These are phyloP conservation scores for Charaxes varanes DNA, from an alignment of 1,140 invertebrate genomes.

Conservation along the genomic window DNA sequence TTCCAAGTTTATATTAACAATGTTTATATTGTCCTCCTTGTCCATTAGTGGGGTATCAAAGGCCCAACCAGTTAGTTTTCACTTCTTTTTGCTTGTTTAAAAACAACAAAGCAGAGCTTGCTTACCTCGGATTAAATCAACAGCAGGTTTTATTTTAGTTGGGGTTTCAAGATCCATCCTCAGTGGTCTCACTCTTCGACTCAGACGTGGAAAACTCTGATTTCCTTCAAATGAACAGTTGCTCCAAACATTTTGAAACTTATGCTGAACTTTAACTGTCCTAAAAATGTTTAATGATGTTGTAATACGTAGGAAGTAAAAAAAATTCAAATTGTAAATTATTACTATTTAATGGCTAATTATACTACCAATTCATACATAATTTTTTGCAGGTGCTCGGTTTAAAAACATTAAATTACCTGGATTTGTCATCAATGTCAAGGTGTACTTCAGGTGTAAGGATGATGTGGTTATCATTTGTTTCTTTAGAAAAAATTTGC, in stretches of 20 bases:
- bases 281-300: conserved; percentile 25
- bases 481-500: conserved; percentile 28
- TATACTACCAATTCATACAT: too few species aligned
- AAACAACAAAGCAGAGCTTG: conserved; percentile 9
- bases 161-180: conserved; percentile 63
- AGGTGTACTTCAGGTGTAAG: conserved; percentile 43
- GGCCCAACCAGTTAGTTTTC: too few species aligned
- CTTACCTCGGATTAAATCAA: conserved; percentile 65
- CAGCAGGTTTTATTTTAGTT: conserved; percentile 54
- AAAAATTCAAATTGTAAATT: too few species aligned
- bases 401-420: conserved; percentile 27
- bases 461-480: conserved; percentile 44
- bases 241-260: conserved; percentile 40
- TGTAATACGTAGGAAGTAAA: too few species aligned
- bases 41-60: too few species aligned
- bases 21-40: too few species aligned
- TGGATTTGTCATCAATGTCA: conserved; percentile 48
- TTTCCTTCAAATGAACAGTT: conserved; percentile 67
- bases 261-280: conserved; percentile 43
- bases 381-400: not conserved
- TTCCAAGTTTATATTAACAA: not conserved
- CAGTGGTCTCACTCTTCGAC: conserved; percentile 36
- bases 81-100: too few species aligned
- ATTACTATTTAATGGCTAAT: too few species aligned
- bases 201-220: conserved; percentile 66